Conservation (phyloP, 2,113 vertebrate species). For the Lontra canadensis region DNA sequence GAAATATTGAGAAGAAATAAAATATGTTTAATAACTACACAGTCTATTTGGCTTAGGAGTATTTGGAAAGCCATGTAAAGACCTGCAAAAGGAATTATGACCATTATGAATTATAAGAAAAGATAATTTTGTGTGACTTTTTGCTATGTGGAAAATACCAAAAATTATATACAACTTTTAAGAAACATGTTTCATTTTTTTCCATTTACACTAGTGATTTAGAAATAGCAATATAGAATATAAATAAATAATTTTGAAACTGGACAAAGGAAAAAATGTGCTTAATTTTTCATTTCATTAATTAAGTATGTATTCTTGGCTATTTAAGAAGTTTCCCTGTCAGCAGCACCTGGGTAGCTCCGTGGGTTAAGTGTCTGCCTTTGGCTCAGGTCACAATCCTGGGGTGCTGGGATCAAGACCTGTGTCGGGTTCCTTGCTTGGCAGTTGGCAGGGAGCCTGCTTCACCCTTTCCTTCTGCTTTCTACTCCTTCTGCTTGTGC, state of each 20-base stretch:
- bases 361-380: no score
- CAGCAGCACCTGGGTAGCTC: no score
- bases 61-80: neutral
- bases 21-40: neutral
- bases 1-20: neutral
- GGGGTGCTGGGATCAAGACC: neutral
- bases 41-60: neutral
- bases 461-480: neutral
- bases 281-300: neutral
- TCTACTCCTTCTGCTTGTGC: neutral
- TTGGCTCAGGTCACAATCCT: neutral
- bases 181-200: neutral
- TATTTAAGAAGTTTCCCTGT: neutral
- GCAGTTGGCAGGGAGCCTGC: neutral
- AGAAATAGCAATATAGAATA: neutral
- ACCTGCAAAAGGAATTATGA: neutral
- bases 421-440: neutral
- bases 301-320: neutral
- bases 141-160: neutral
- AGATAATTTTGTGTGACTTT: neutral
- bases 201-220: neutral
- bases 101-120: neutral
- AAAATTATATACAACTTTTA: neutral
- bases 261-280: neutral
- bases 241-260: neutral